Percentiles rank a stretch among this genome's conserved stretches.
phyloP scores from a whole-genome alignment of 35 echinoderm and acorn worm genomes.

The Lytechinus variegatus region DNA sequence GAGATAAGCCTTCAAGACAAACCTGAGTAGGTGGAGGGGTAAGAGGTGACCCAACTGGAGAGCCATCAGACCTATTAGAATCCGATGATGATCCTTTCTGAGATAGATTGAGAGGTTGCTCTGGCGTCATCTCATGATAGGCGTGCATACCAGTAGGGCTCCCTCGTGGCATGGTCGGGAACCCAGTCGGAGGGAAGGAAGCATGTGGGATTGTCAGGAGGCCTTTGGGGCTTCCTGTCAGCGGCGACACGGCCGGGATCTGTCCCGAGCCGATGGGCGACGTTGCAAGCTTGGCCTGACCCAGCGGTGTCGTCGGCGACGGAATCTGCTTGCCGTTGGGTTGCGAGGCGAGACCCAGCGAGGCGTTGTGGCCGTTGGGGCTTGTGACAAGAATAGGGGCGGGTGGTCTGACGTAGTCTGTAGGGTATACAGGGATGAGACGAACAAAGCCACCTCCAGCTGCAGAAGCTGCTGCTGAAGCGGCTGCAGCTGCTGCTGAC shows the following conservation, averaged over 20 bases:
- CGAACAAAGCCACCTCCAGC: constrained; percentile 66
- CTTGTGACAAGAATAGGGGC: constrained; percentile 69
- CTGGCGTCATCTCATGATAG: constrained; percentile 51
- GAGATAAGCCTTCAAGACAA: background rate
- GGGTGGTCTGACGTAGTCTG: constrained; percentile 64
- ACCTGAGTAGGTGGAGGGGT: constrained; percentile 59
- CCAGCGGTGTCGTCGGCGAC: constrained; percentile 46
- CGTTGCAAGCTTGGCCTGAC: constrained; percentile 29
- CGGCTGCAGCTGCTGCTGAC: constrained; percentile 51
- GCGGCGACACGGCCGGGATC: constrained; percentile 54
- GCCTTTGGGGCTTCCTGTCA: constrained; percentile 63
- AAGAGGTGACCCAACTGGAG: constrained; percentile 48
- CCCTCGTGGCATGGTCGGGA: constrained; percentile 62
- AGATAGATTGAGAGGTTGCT: constrained; percentile 76
- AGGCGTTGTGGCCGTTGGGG: constrained; percentile 45
- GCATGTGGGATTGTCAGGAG: constrained; percentile 80
- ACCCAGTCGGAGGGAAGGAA: constrained; percentile 70
- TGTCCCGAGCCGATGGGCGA: constrained; percentile 56
- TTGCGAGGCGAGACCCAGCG: constrained; percentile 37
- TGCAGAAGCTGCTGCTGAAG: constrained; percentile 51
- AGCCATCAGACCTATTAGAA: background rate
- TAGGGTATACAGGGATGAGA: constrained; percentile 81
- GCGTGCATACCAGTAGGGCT: constrained; percentile 59
- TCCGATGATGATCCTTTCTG: constrained; percentile 46
- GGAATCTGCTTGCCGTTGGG: constrained; percentile 50